Conservation (phyloP, 2,797 vertebrate genomes). For the Notolabrus celidotus region DNA sequence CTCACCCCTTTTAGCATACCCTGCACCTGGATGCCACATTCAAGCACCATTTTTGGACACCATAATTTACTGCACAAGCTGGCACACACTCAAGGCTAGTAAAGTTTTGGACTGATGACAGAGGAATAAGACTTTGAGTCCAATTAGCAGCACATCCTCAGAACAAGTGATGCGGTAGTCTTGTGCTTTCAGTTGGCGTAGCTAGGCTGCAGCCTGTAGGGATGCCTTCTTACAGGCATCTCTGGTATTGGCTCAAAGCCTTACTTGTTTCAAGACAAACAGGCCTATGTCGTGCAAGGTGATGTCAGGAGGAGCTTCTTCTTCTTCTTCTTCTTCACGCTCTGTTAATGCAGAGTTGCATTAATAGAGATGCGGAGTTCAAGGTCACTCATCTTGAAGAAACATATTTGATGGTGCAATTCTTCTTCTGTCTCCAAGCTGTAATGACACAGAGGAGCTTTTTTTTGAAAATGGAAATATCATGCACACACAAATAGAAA, state of each 20-base stretch:
- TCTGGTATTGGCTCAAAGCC: constrained; percentile 65
- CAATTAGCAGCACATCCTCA: constrained; percentile 74
- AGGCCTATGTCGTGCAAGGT: constrained; percentile 40
- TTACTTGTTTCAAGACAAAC: constrained; percentile 58
- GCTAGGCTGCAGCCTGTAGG: constrained; percentile 62
- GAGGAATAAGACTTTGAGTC: constrained; percentile 42
- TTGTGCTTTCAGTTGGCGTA: constrained; percentile 58
- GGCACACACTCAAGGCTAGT: constrained; percentile 55
- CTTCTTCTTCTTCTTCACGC: constrained; percentile 49
- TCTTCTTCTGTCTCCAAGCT: constrained; percentile 62
- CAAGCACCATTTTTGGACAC: constrained; percentile 71
- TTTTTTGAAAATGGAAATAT: constrained; percentile 17
- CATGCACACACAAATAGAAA: neutral
- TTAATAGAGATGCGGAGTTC: constrained; percentile 53
- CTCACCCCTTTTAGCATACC: constrained; percentile 70
- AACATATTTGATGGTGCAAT: constrained; percentile 1
- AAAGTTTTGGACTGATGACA: constrained; percentile 45
- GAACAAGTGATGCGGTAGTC: constrained; percentile 43
- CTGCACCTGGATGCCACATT: constrained; percentile 67
- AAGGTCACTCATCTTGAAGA: constrained; percentile 69
- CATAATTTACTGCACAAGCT: constrained; percentile 63
- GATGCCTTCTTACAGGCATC: constrained; percentile 66
- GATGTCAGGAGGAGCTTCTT: constrained; percentile 36
- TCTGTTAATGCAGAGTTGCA: constrained; percentile 24
- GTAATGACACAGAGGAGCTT: constrained; percentile 66